A percentile compares a stretch with the other conserved stretches of the same genome.
Conservation (phyloP, 2,113 vertebrate genomes). For the Tonatia bakeri region DNA sequence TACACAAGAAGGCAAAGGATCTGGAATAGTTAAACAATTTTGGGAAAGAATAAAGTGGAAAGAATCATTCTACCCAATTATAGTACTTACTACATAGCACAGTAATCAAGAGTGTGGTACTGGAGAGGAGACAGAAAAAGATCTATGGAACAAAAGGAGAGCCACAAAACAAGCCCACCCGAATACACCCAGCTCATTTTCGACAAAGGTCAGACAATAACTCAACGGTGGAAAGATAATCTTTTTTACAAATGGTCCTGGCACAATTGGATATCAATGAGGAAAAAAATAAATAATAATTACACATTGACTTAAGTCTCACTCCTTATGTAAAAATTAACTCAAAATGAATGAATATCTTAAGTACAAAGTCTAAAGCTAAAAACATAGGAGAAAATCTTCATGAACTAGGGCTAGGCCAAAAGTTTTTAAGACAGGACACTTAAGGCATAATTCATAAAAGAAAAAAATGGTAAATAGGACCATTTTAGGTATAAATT, state of each 20-base stretch:
- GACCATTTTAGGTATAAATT: background rate
- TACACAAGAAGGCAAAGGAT: background rate
- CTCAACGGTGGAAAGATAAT: background rate
- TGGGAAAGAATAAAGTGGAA: background rate
- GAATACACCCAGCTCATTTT: background rate
- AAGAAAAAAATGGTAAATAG: background rate
- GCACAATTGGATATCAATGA: too few species aligned
- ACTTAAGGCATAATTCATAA: background rate
- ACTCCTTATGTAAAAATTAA: background rate
- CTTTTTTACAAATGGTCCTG: background rate
- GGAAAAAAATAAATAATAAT: too few species aligned
- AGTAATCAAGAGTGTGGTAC: background rate
- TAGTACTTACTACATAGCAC: background rate
- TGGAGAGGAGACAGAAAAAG: background rate
- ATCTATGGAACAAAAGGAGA: background rate
- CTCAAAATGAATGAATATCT: background rate
- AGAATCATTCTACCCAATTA: background rate
- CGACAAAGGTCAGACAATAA: background rate
- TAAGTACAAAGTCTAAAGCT: background rate
- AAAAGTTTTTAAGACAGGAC: background rate
- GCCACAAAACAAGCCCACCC: background rate
- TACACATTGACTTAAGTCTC: background rate
- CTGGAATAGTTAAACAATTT: background rate
- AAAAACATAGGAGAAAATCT: background rate
- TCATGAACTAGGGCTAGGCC: background rate